Evolutionary conservation across 1,140 invertebrate species (phyloP), one percentile per base, ranked within the genome.

Genomic region (Mycetomoellerius zeteki): DNA sequence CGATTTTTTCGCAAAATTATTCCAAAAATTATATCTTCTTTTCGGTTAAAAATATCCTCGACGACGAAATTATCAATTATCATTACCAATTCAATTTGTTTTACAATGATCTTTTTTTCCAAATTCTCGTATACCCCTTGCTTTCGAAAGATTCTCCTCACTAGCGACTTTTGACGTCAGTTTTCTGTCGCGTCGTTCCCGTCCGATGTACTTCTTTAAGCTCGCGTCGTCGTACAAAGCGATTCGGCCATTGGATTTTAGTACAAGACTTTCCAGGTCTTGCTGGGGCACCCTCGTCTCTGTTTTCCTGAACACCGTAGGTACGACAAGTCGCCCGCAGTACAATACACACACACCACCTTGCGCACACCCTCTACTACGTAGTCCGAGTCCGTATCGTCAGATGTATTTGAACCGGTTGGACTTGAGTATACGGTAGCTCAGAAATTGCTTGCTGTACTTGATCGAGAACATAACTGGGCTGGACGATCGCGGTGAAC

Each of bases 331-430:
- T 84, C 89, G 89, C 12, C 7, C 64, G 73, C 82, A 67, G 84
- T 62, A 82, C 62, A 80, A 84, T 86, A 89, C 84, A 50, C 69
- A 84, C 78, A 89, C 84, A 89, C 88, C 86, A 86, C 73, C 76
- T 56, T 77, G 90, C 86, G 88, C 91, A 72, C 88, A 86, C 90
- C 80, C 56, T 89, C 60, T 89, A 89, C 65, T 76, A 90, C 92
- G 92, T 93, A 88, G 94, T 95, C 95, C 95, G 94, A 95, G 94
- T 95, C 93, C 94, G 93, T 95, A 95, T 95, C 92, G 95, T 95
- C 95, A 95, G 94, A 95, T 95, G 90, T 95, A 95, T 84, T 95
- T 95, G 95, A 95, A 95, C 71, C 95, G 94, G 88, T 95, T 95
- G 88, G 95, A 95, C 93, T 95, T 95, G 93, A 95, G 94, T 91